These are phyloP conservation scores for Pseudoatta argentina DNA, from an alignment of 1,140 invertebrate genomes.

Conservation along the genomic window DNA sequence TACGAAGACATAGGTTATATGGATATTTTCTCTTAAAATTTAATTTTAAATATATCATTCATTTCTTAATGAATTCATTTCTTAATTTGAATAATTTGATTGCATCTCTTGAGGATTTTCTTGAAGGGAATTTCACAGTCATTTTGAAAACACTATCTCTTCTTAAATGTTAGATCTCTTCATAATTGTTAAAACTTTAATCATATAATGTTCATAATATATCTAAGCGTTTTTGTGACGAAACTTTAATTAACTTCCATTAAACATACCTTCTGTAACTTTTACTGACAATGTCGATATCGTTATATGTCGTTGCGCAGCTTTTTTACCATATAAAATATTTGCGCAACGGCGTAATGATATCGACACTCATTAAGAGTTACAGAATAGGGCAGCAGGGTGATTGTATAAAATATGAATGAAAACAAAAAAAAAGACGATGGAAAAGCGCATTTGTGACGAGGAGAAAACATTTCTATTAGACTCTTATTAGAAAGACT, in stretches of 20 bases:
- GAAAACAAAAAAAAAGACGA: constrained; percentile 6
- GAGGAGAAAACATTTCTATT: background rate
- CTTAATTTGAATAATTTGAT: background rate
- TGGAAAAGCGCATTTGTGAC: background rate
- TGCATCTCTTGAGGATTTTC: background rate
- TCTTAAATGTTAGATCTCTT: background rate
- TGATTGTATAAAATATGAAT: background rate
- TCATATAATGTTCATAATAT: background rate
- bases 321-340: too few species aligned
- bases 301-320: too few species aligned
- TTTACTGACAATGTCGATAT: too few species aligned
- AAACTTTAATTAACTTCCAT: constrained; percentile 39
- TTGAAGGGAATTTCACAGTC: background rate
- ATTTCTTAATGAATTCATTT: background rate
- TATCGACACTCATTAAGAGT: too few species aligned
- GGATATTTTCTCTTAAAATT: too few species aligned
- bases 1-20: too few species aligned
- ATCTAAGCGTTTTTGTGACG: constrained; percentile 2
- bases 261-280: background rate
- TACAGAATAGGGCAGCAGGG: too few species aligned
- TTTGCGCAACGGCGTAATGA: too few species aligned
- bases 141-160: background rate
- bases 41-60: background rate
- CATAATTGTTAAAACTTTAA: background rate
- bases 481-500: too few species aligned